These are phyloP conservation scores for Tenthredo scrophulariae DNA, from an alignment of 2,888 invertebrate genomes.

Conservation along the genomic window DNA sequence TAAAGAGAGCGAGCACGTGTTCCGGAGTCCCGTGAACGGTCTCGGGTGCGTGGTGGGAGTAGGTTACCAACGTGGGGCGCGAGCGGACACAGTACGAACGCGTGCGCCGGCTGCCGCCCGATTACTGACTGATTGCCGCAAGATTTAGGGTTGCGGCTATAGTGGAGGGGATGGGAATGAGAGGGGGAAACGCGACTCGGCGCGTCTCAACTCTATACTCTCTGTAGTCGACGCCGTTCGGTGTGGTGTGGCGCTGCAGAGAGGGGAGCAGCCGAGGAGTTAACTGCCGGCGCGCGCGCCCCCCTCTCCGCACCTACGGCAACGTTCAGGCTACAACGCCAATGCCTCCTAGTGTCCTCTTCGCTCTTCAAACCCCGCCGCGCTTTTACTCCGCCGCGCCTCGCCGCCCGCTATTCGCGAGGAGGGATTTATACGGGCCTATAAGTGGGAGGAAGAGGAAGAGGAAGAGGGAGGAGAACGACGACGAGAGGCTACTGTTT, in stretches of 20 bases:
- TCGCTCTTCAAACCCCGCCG: background rate
- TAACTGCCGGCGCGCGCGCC: constrained; percentile 58
- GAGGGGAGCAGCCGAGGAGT: constrained; percentile 55
- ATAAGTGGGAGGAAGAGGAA: constrained; percentile 54
- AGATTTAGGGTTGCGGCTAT: constrained; percentile 67
- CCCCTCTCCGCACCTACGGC: constrained; percentile 52
- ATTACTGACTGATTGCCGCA: constrained; percentile 73
- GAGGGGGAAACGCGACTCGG: constrained; percentile 56
- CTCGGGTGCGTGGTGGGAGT: constrained; percentile 51
- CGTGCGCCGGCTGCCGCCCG: constrained; percentile 71
- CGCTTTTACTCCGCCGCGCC: background rate
- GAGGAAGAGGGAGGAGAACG: constrained; percentile 53
- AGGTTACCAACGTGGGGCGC: constrained; percentile 58
- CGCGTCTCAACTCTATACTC: constrained; percentile 24
- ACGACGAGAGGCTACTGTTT: constrained; percentile 41
- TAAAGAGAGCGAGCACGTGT: constrained; percentile 57
- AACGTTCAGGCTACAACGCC: constrained; percentile 7
- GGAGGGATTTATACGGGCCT: constrained; percentile 53
- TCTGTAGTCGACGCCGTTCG: constrained; percentile 17
- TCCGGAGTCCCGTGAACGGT: constrained; percentile 35
- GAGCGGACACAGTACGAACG: constrained; percentile 57
- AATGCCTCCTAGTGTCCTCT: constrained; percentile 39
- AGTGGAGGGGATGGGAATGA: constrained; percentile 59
- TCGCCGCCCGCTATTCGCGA: constrained; percentile 14
- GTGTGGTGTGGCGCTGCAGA: constrained; percentile 54